These are phyloP conservation scores for Metallyticus violacea DNA, from an alignment of 2,888 invertebrate genomes.

Conservation along the genomic window DNA sequence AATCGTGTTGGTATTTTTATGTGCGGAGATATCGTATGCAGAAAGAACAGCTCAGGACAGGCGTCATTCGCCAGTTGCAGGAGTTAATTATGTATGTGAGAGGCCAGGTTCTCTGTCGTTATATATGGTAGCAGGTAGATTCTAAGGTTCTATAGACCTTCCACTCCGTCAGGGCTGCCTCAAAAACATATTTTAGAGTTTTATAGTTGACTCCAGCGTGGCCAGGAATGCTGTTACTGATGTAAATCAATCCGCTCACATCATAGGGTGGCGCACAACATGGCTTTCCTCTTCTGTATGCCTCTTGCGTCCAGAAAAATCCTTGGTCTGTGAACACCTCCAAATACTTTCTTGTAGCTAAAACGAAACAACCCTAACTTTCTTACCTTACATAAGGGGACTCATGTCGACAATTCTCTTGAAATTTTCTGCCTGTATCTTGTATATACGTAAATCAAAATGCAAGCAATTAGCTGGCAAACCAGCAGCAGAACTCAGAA, in stretches of 20 bases:
- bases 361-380: no score
- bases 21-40: background rate
- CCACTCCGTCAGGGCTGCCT: background rate
- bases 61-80: background rate
- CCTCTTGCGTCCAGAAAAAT: background rate
- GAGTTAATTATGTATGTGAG: background rate
- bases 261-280: background rate
- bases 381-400: no score
- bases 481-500: no score
- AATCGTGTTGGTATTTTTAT: background rate
- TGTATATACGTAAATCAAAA: no score
- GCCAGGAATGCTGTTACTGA: constrained; percentile 29
- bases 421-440: no score
- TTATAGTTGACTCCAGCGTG: constrained; percentile 26
- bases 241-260: constrained; percentile 28
- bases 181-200: constrained; percentile 29
- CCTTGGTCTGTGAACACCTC: background rate
- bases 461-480: no score
- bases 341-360: background rate
- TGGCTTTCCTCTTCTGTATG: background rate
- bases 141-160: background rate
- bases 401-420: no score
- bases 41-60: background rate
- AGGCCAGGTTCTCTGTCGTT: background rate
- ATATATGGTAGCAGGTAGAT: constrained; percentile 8